phyloP scores from a whole-genome alignment of 2,113 vertebrate genomes.

The Ophiodon elongatus region DNA sequence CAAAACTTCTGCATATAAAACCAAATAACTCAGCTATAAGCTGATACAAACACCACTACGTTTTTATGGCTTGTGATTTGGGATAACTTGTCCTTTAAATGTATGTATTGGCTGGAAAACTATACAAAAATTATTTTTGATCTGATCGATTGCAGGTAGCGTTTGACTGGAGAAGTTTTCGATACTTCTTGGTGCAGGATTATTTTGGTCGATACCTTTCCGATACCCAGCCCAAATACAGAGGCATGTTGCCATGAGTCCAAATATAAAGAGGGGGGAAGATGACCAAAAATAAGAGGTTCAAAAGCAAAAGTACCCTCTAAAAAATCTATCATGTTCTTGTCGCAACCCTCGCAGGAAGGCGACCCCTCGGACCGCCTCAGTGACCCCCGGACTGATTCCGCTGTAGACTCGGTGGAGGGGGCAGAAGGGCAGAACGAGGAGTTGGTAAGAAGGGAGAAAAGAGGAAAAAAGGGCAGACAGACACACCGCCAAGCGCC shows the following conservation, averaged over 20 bases:
- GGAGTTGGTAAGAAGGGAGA: neutral
- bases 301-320: neutral
- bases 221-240: too few relatives aligned
- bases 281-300: neutral
- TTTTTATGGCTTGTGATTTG: neutral
- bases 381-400: conserved; percentile 55
- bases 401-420: conserved; percentile 40
- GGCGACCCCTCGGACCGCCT: conserved; percentile 26
- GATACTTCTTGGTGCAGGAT: neutral
- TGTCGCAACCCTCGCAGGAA: conserved; percentile 2
- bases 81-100: neutral
- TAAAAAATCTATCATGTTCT: too few relatives aligned
- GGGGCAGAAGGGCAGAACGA: neutral
- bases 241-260: neutral
- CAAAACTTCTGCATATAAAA: too few relatives aligned
- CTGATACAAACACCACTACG: too few relatives aligned
- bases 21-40: too few relatives aligned
- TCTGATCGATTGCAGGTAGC: too few relatives aligned
- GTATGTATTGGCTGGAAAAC: too few relatives aligned
- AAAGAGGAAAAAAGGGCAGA: conserved; percentile 55
- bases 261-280: neutral
- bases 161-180: too few relatives aligned
- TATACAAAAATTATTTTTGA: too few relatives aligned
- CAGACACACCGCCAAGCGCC: conserved; percentile 64
- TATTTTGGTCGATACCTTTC: neutral